Conservation (phyloP, 2,888 invertebrate genomes). For the Hemaris fuciformis region DNA sequence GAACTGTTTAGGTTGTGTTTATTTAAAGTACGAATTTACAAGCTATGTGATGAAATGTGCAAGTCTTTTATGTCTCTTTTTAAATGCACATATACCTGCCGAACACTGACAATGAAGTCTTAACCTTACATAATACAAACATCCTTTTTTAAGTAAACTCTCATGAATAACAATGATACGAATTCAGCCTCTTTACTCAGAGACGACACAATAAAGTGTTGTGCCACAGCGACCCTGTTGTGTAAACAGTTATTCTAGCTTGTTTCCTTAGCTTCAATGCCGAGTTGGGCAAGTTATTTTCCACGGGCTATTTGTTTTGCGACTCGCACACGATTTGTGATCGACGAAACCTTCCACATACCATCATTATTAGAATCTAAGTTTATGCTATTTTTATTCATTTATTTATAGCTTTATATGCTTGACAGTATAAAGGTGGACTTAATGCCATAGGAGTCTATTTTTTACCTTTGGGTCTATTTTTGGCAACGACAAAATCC, state of each 20-base stretch:
- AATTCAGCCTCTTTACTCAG: not conserved
- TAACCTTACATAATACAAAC: not conserved
- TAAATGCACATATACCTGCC: not conserved
- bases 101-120: not conserved
- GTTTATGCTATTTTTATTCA: too few relatives aligned
- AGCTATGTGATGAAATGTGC: not conserved
- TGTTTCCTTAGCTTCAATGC: constrained; percentile 8
- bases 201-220: not conserved
- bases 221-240: not conserved
- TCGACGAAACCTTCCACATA: not conserved
- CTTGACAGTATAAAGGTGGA: too few relatives aligned
- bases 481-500: too few relatives aligned
- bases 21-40: too few relatives aligned
- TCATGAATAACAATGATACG: not conserved
- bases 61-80: not conserved
- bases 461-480: too few relatives aligned
- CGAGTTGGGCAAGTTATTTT: constrained; percentile 2
- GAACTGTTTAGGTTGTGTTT: not conserved
- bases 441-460: too few relatives aligned
- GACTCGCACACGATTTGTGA: not conserved
- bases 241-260: not conserved
- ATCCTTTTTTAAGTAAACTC: not conserved
- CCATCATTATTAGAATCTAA: not conserved
- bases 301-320: not conserved
- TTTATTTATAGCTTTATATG: too few relatives aligned